Base-by-base conservation (phyloP, 2,113 vertebrate species). In the Oryzias melastigma region DNA sequence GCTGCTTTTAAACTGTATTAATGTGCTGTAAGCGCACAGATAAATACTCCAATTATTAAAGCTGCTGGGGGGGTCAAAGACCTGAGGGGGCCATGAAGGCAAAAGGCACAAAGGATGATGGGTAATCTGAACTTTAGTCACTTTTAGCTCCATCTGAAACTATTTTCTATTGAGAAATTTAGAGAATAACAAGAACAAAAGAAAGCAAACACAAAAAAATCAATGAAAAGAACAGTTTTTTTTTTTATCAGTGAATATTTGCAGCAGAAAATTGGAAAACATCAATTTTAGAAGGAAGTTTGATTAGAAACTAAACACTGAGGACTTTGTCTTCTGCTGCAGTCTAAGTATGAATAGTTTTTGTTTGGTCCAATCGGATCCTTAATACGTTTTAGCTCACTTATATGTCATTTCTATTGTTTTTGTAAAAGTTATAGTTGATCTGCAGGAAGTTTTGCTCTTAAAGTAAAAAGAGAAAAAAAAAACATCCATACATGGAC, bases 1-100 rank as follows among this genome's bases (percentile, higher is more conserved):
- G 45, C 3, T 43, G 19, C 22, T 54, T 43, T 65, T 68, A 71
- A 79, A 83, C 35, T 55, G 29, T 62, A 71, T 79, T 68, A 80
- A 81, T 83, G 53, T 35, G 53, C 58, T 71, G 25, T 13, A 16
- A 22, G 0, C 53, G 59, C 19, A 22, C 19, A 68, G 46, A 70
- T 65, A 67, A 76, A 53, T 52, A 45, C 43, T 75, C 24, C 46
- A 58, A 65, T 75, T 60, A 52, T 53, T 49, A 47, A n/a, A 14
- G 27, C 8, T n/a, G 45, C 13, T 40, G 29, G 43, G 25, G 8
- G 64, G 13, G 6, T n/a, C 25, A 40, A 40, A 14, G 17, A 53
- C 25, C n/a, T 40, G 52, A 65, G 22, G 16, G 27, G 24, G n/a
- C 1, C 22, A 15, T 27, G 40, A 7, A 22, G 58, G 17, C 15